These are phyloP conservation scores for Ifrita kowaldi DNA, from an alignment of 2,113 vertebrate genomes.

Conservation along the genomic window DNA sequence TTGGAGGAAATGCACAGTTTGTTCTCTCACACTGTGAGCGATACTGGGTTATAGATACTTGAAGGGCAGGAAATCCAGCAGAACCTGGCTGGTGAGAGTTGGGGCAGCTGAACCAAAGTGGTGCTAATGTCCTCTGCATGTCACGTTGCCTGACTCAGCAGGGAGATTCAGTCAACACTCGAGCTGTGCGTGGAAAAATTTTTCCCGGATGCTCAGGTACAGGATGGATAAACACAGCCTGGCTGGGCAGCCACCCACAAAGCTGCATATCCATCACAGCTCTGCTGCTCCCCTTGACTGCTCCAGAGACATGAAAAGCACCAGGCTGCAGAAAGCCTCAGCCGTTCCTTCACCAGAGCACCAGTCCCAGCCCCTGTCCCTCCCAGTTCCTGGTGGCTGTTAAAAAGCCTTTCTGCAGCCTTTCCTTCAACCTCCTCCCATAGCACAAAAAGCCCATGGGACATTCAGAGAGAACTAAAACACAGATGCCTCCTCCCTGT, in stretches of 20 bases:
- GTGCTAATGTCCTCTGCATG: background rate
- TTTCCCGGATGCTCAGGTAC: background rate
- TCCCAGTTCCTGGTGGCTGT: background rate
- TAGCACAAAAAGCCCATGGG: background rate
- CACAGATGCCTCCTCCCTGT: background rate
- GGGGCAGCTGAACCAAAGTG: background rate
- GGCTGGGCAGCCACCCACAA: background rate
- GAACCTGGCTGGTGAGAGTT: background rate
- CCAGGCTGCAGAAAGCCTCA: background rate
- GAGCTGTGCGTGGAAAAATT: background rate
- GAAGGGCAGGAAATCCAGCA: background rate
- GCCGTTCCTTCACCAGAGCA: background rate
- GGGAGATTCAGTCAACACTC: background rate
- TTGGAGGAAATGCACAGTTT: background rate
- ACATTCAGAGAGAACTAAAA: background rate
- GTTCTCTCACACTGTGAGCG: background rate
- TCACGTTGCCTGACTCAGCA: background rate
- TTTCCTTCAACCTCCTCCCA: background rate
- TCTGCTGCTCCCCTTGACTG: background rate
- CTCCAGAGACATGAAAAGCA: background rate
- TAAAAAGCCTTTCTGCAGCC: background rate
- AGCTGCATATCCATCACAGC: background rate
- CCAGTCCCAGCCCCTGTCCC: too few species aligned
- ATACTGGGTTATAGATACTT: background rate
- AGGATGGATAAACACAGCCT: background rate